These are phyloP conservation scores for Oncorhynchus masou DNA, from an alignment of 2,113 vertebrate species.

Conservation along the genomic window DNA sequence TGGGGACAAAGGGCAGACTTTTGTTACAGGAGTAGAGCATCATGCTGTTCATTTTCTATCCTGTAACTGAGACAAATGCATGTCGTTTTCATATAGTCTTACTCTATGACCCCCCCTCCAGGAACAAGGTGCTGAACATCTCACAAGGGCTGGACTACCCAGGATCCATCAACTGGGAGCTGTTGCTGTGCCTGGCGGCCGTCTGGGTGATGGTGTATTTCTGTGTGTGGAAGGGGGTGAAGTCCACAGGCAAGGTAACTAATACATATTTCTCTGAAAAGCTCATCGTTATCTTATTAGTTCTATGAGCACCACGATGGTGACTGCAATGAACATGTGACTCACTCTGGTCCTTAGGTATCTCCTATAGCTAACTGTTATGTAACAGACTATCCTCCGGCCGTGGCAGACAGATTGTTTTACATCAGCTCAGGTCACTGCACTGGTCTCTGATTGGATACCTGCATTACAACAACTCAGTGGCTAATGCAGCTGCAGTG, in stretches of 20 bases:
- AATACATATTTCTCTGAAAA: too few relatives aligned
- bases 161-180: conserved; percentile 75
- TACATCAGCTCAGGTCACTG: background rate
- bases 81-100: too few relatives aligned
- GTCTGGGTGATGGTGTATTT: conserved; percentile 82
- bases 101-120: conserved; percentile 29
- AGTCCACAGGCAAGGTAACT: conserved; percentile 77
- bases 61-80: too few relatives aligned
- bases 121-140: conserved; percentile 79
- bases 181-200: conserved; percentile 73
- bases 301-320: too few relatives aligned
- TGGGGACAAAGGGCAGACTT: too few relatives aligned
- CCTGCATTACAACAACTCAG: background rate
- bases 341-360: background rate
- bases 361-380: background rate
- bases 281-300: too few relatives aligned
- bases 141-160: conserved; percentile 69
- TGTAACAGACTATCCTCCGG: too few relatives aligned
- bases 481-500: background rate
- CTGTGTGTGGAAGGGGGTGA: conserved; percentile 85
- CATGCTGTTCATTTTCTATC: background rate
- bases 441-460: background rate
- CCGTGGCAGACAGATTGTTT: too few relatives aligned
- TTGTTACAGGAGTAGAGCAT: background rate
- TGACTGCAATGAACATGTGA: background rate